Conservation (phyloP, 2,113 vertebrate species). For the Dendrocopos noguchii region DNA sequence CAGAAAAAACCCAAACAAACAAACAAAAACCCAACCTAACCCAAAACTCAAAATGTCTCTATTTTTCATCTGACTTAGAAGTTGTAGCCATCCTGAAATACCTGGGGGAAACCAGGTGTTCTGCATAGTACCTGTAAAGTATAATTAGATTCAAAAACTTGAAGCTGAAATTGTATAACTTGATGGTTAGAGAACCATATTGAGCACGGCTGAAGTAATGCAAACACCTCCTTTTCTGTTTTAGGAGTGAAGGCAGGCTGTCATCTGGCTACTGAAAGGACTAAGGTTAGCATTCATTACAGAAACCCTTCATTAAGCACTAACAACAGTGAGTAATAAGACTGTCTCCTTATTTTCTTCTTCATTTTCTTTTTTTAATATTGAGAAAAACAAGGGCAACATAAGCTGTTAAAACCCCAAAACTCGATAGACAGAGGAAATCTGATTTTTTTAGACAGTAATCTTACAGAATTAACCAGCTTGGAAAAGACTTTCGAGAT, state of each 20-base stretch:
- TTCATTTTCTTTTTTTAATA: background rate
- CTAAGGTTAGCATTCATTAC: background rate
- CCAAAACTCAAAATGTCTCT: rapidly evolving
- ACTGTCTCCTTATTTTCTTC: background rate
- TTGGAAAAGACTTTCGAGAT: too few species aligned
- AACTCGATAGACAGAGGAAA: background rate
- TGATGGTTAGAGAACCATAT: background rate
- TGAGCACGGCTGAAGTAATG: background rate
- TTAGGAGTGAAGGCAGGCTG: background rate
- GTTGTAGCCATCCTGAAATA: background rate
- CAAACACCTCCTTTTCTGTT: background rate
- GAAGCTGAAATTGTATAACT: background rate
- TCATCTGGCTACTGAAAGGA: background rate
- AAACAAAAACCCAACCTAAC: too few species aligned
- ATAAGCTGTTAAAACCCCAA: background rate
- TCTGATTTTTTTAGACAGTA: background rate
- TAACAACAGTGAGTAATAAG: background rate
- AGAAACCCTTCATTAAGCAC: background rate
- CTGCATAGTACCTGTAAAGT: background rate
- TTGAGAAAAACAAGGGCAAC: background rate
- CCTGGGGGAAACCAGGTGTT: background rate
- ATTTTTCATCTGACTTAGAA: background rate
- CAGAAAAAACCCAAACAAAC: too few species aligned
- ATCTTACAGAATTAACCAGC: background rate
- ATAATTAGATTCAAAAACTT: background rate